phyloP scores from a whole-genome alignment of 2,888 invertebrate genomes.

The Cenopis cana region DNA sequence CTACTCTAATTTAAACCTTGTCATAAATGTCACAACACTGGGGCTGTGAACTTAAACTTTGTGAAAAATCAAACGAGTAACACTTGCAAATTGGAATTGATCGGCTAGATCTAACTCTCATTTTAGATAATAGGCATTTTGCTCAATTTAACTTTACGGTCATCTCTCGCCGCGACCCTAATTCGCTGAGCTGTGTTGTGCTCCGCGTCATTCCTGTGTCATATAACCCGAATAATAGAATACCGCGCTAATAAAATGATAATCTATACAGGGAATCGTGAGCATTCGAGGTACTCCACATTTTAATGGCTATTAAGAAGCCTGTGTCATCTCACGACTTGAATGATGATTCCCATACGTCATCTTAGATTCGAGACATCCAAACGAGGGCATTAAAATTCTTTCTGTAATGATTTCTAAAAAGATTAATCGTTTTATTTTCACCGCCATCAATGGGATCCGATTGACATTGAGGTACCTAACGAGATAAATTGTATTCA shows the following conservation, averaged over 20 bases:
- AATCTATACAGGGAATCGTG: conserved; percentile 40
- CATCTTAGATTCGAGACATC: conserved; percentile 45
- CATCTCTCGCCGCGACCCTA: conserved; percentile 28
- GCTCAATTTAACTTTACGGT: conserved; percentile 37
- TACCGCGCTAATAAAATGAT: conserved; percentile 38
- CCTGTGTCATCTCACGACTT: conserved; percentile 44
- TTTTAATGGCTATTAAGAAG: conserved; percentile 34
- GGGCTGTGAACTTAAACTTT: background rate
- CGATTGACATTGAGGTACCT: conserved; percentile 44
- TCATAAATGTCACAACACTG: conserved; percentile 4
- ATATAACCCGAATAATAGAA: conserved; percentile 32
- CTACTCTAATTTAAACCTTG: conserved; percentile 49
- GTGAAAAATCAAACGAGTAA: background rate
- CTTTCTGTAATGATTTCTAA: conserved; percentile 45
- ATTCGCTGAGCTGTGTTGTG: conserved; percentile 31
- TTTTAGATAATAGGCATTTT: conserved; percentile 21
- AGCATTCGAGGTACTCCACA: conserved; percentile 34
- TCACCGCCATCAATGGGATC: conserved; percentile 41
- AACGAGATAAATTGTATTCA: conserved; percentile 44
- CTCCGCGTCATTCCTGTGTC: conserved; percentile 20
- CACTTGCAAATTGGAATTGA: background rate
- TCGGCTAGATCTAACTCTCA: conserved; percentile 11
- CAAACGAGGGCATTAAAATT: conserved; percentile 48
- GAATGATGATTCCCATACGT: conserved; percentile 49
- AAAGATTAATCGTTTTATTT: conserved; percentile 48